Evolutionary conservation across 1,140 invertebrate genomes (phyloP), one percentile per base, ranked within the genome.

Genomic region (Palaemon carinicauda): DNA sequence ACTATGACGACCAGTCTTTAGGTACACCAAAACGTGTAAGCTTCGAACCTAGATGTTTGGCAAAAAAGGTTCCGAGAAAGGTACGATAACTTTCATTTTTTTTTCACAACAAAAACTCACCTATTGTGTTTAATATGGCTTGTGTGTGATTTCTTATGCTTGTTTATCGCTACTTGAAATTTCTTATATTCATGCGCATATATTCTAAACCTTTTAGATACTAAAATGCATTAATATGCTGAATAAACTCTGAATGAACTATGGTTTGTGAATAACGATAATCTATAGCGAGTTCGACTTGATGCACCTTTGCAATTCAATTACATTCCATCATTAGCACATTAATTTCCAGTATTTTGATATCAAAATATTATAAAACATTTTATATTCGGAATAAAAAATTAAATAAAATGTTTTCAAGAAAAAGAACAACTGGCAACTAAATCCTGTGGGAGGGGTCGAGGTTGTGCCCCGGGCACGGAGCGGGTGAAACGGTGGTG

Each of bases 41-140:
- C 82, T 83, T 83, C 75, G 82, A 83, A 83, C 81, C n/a, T 69
- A 82, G 81, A 82, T 82, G 81, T 82, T 82, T 82, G 81, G 81
- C 71, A 54, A n/a, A 52, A 17, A 73, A 75, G 19, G 73, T 73
- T 33, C 27, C 1, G 71, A n/a, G 10, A 7, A 10, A 7, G 12
- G 82, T 83, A 83, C 82, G 82, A 83, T 83, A 77, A 83, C 75
- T 77, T 33, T 41, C n/a, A 3, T 33, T 83, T 60, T 83, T 52
- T 31, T 9, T n/a, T n/a, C n/a, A n/a, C n/a, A 21, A 12, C 19
- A 33, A 21, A 54, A 80, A 33, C 29, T 17, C 24, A 14, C 24
- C 27, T 9, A 56, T 27, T 5, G 15, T 1, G 14, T 27, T 7
- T 24, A 27, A 5, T n/a, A 60, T 5, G 31, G 12, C 12, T 27